A percentile compares a stretch with the other conserved stretches of the same genome.
These are phyloP conservation scores for Todus mexicanus DNA, from an alignment of 2,797 vertebrate species.

Conservation along the genomic window DNA sequence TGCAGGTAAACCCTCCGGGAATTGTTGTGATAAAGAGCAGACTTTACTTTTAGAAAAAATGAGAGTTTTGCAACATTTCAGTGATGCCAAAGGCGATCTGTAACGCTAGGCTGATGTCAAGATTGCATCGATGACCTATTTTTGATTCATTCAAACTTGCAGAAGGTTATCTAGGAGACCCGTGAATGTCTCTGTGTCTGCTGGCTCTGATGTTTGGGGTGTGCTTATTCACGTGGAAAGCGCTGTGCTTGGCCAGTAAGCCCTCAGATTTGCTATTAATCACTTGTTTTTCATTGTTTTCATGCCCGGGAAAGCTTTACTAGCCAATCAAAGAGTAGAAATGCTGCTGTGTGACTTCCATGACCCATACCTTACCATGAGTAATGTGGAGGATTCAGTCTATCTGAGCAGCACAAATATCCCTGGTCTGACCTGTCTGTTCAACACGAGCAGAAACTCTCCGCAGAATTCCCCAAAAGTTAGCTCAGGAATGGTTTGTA, in stretches of 20 bases:
- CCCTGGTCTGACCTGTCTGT: neutral
- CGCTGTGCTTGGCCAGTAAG: neutral
- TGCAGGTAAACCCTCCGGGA: neutral
- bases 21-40: neutral
- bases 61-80: neutral
- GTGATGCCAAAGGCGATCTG: neutral
- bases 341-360: neutral
- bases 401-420: neutral
- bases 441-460: neutral
- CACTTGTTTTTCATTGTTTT: neutral
- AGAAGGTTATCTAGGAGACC: neutral
- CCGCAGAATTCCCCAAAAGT: neutral
- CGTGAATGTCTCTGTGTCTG: too few species aligned
- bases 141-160: neutral
- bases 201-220: neutral
- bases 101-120: rapidly evolving
- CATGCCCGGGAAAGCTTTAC: neutral
- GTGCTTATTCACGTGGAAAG: neutral
- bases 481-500: neutral
- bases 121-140: neutral
- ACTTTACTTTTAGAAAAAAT: neutral
- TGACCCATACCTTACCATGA: neutral
- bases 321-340: neutral
- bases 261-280: neutral
- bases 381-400: neutral